Base-by-base conservation (phyloP, 2,113 vertebrate genomes). In the Alces alces region DNA sequence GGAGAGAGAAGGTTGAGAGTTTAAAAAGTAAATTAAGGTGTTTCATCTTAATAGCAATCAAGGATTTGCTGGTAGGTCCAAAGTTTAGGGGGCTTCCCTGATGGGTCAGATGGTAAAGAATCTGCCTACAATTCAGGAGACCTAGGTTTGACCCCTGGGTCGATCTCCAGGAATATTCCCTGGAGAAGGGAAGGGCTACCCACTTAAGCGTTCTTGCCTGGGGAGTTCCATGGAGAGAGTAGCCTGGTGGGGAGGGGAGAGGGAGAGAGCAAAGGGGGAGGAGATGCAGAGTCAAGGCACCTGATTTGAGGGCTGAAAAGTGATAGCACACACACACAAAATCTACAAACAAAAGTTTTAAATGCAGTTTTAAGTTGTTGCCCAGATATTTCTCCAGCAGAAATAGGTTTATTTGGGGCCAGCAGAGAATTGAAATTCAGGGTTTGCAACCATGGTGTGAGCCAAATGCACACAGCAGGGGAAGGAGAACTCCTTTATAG, bases 241-340 rank as follows among this genome's bases (percentile, higher is more conserved):
- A 76, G 11, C 23, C 70, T 14, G 12, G 36, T 27, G 12, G 70
- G 70, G 11, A 47, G 25, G 19, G 5, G 33, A 52, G n/a, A 30
- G n/a, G 23, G 2, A 73, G 25, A 15, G 7, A 76, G 5, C n/a
- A 33, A 79, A 58, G 47, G 1, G 2, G 4, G 33, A 6, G 33
- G 36, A 86, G 14, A 16, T 1, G 8, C 15, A 33, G 12, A 54
- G 5, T 54, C 28, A 36, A 6, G 12, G 33, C 52, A 2, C 1
- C 3, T 11, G 19, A 19, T 1, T 1, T 14, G 64, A 85, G n/a
- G 64, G 1, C 25, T 25, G 23, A 7, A 6, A n/a, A 45, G 12
- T 11, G 27, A 27, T 14, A 10, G 30, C 5, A 1, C 30, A 7
- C 3, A 58, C 47, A 36, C 15, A 17, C 8, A n/a, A 3, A 73